A percentile compares a stretch with the other conserved stretches of the same genome.
Evolutionary conservation across 2,888 invertebrate genomes (phyloP).

Genomic region (Incurvaria masculella): DNA sequence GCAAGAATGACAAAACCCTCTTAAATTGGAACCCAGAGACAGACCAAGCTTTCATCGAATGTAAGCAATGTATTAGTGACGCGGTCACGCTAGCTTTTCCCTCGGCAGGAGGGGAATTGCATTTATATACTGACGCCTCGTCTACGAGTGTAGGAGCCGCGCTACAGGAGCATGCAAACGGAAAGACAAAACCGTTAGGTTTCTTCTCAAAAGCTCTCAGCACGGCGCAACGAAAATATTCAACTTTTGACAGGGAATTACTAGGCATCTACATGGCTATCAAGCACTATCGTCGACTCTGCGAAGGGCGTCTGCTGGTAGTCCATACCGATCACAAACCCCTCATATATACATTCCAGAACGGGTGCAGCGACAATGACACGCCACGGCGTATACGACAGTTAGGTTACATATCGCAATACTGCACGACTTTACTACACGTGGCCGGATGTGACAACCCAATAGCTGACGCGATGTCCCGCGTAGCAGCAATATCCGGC

Average conservation of each 20-base stretch:
- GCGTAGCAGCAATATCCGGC: background rate
- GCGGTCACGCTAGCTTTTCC: slow-evolving; percentile 3
- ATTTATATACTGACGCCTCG: slow-evolving; percentile 10
- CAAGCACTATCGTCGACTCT: no score
- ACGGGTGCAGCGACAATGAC: no score
- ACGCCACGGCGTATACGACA: background rate
- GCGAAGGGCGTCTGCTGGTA: no score
- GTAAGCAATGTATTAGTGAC: slow-evolving; percentile 4
- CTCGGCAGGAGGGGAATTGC: background rate
- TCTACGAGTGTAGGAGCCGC: slow-evolving; percentile 7
- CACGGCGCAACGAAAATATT: slow-evolving; percentile 9
- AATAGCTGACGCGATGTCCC: background rate
- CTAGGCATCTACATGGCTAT: no score
- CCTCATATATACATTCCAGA: no score
- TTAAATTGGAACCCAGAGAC: slow-evolving; percentile 7
- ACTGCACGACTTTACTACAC: background rate
- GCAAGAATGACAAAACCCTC: slow-evolving; percentile 10
- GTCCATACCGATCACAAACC: no score
- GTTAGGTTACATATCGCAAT: background rate
- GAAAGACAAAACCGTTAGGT: slow-evolving; percentile 9
- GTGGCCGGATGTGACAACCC: background rate
- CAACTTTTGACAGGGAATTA: slow-evolving; percentile 13
- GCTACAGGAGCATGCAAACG: slow-evolving; percentile 6
- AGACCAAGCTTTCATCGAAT: slow-evolving; percentile 6
- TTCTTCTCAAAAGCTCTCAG: slow-evolving; percentile 12